Conservation (phyloP, 2,888 invertebrate species). For the Agriotes lineatus region DNA sequence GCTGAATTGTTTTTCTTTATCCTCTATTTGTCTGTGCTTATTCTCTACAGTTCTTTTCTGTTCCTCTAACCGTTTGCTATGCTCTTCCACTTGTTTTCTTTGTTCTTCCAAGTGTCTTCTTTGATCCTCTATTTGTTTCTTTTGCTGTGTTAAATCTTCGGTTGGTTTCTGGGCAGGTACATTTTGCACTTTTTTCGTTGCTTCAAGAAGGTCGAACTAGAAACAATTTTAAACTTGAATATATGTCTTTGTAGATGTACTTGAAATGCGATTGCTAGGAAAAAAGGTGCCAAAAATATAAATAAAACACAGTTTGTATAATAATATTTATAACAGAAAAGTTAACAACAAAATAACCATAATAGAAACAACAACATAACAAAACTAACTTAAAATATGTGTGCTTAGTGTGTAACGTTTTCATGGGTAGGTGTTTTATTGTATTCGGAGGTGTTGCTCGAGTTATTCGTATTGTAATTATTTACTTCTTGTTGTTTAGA, state of each 20-base stretch:
- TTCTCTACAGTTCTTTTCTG: slow-evolving; percentile 80
- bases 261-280: slow-evolving; percentile 8
- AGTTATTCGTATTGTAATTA: too few species aligned
- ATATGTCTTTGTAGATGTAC: too few species aligned
- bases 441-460: too few species aligned
- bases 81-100: slow-evolving; percentile 80
- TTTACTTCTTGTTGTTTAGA: too few species aligned
- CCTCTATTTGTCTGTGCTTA: slow-evolving; percentile 86
- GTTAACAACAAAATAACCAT: too few species aligned
- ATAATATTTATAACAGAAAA: neutral
- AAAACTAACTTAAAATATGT: neutral
- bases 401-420: neutral
- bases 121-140: slow-evolving; percentile 73
- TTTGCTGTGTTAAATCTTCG: slow-evolving; percentile 77
- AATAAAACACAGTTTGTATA: slow-evolving; percentile 46
- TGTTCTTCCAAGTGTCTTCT: slow-evolving; percentile 76
- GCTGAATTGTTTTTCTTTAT: slow-evolving; percentile 84
- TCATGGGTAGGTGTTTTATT: too few species aligned
- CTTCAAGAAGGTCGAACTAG: slow-evolving; percentile 88
- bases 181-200: slow-evolving; percentile 83
- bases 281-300: slow-evolving; percentile 44
- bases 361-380: slow-evolving; percentile 8
- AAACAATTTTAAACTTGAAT: too few species aligned
- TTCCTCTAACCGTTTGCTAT: slow-evolving; percentile 86
- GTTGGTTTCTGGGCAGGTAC: slow-evolving; percentile 72